These are phyloP conservation scores for Bombyx mandarina DNA, from an alignment of 1,140 invertebrate species.

Conservation along the genomic window DNA sequence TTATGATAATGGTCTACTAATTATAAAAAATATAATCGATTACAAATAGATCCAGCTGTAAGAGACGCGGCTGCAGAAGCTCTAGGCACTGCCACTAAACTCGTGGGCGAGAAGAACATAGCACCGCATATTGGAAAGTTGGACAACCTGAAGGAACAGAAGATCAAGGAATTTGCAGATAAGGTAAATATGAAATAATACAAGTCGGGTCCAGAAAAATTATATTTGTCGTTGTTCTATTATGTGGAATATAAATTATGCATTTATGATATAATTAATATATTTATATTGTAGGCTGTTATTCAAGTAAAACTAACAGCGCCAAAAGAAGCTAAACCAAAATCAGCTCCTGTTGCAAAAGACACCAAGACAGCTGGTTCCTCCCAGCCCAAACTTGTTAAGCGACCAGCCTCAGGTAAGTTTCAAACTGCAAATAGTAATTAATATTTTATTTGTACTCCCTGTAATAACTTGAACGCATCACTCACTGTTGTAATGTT, in stretches of 20 bases:
- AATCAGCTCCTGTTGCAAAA: constrained; percentile 33
- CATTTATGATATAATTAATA: neutral
- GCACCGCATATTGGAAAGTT: constrained; percentile 89
- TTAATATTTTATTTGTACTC: no score
- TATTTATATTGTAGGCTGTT: constrained; percentile 73
- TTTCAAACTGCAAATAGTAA: neutral
- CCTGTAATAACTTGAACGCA: no score
- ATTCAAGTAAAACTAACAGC: constrained; percentile 80
- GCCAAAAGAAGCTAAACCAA: constrained; percentile 73
- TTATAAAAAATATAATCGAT: no score
- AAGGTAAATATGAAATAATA: constrained; percentile 68
- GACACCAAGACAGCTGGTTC: constrained; percentile 67
- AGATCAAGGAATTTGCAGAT: constrained; percentile 95
- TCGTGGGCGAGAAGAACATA: constrained; percentile 93
- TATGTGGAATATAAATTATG: neutral
- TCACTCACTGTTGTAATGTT: no score
- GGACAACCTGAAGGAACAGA: constrained; percentile 92
- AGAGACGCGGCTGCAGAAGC: constrained; percentile 90
- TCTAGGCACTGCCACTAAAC: constrained; percentile 93
- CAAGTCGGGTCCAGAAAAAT: neutral
- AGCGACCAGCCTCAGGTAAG: constrained; percentile 66
- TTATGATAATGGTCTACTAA: no score
- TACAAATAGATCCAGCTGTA: constrained; percentile 80
- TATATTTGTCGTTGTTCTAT: neutral
- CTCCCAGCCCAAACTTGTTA: constrained; percentile 70